phyloP scores from a whole-genome alignment of 2,888 invertebrate species.

The Rambutsinella grinnellia region DNA sequence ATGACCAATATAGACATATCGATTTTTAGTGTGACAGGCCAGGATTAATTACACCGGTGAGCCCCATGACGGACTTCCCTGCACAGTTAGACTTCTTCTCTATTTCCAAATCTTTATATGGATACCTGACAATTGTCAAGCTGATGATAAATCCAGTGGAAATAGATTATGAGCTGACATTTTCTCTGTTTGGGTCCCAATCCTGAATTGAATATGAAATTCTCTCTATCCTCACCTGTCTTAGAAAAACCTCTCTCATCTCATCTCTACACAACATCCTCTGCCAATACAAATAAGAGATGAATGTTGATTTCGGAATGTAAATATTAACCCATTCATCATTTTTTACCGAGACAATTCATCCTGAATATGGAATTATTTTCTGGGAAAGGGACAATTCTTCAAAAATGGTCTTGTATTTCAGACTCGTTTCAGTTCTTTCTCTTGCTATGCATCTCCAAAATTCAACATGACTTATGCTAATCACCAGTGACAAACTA shows the following conservation, averaged over 20 bases:
- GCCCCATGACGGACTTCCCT: neutral
- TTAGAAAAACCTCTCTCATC: too few relatives aligned
- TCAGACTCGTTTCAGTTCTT: too few relatives aligned
- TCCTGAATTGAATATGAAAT: neutral
- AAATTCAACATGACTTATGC: conserved; percentile 52
- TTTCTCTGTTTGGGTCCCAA: neutral
- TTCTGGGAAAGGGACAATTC: too few relatives aligned
- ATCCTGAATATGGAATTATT: too few relatives aligned
- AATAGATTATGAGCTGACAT: conserved; percentile 25
- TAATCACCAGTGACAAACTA: conserved; percentile 58
- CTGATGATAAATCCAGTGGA: conserved; percentile 50
- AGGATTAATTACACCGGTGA: conserved; percentile 50
- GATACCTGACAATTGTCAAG: conserved; percentile 48
- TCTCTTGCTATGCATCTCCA: too few relatives aligned
- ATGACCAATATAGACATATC: conserved; percentile 15
- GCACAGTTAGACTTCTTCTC: neutral
- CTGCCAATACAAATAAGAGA: too few relatives aligned
- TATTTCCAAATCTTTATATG: neutral
- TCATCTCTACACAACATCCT: too few relatives aligned
- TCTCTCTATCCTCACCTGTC: too few relatives aligned
- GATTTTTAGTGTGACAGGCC: conserved; percentile 33
- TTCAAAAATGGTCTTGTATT: too few relatives aligned
- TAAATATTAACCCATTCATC: neutral
- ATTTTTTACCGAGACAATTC: too few relatives aligned
- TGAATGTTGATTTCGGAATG: neutral